Evolutionary conservation across 1,140 invertebrate species (phyloP).

Genomic region (Drosophila ironensis): DNA sequence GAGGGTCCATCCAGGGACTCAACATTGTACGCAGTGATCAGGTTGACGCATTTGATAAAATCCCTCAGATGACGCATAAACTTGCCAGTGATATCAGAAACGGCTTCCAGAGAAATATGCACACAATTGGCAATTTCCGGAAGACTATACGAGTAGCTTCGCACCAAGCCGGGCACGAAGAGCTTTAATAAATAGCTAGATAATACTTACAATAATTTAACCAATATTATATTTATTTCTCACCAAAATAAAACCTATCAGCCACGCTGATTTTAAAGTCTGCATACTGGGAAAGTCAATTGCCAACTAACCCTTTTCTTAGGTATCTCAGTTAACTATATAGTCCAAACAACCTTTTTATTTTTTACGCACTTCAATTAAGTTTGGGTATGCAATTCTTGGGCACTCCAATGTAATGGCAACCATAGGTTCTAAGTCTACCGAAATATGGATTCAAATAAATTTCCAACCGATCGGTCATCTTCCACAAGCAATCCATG

Average conservation of each 20-base stretch:
- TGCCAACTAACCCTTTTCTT: not conserved
- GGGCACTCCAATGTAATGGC: not conserved
- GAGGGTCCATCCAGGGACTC: not conserved
- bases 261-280: not conserved
- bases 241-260: not conserved
- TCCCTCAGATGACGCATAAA: not conserved
- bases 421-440: not conserved
- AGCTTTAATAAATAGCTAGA: too few species aligned
- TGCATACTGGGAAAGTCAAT: not conserved
- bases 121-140: not conserved
- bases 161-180: not conserved
- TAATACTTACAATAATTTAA: too few species aligned
- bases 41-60: not conserved
- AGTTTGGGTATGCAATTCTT: not conserved
- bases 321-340: not conserved
- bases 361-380: not conserved
- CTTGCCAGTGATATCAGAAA: not conserved
- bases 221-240: not conserved
- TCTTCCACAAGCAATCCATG: conserved; percentile 1
- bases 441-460: not conserved
- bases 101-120: not conserved
- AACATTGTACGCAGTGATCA: not conserved
- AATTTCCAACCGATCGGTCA: not conserved
- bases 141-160: not conserved
- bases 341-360: not conserved